Conservation (phyloP, 2,888 invertebrate genomes). For the Drosophila diplacantha region DNA sequence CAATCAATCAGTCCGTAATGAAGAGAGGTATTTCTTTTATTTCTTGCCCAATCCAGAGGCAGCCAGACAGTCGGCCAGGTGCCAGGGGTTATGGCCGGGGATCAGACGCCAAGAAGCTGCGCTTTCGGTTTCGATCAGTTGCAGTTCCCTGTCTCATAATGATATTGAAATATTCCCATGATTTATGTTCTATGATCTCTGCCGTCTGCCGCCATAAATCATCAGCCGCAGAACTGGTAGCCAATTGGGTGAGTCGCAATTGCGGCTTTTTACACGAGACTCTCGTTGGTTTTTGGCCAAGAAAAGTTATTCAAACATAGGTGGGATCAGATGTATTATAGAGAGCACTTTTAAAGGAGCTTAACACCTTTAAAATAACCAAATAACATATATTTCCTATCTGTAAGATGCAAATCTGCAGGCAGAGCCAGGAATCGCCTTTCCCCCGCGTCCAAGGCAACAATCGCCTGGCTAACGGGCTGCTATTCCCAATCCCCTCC, state of each 20-base stretch:
- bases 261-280: neutral
- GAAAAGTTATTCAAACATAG: neutral
- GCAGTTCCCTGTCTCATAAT: slow-evolving; percentile 35
- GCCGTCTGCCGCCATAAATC: slow-evolving; percentile 50
- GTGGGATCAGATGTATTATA: neutral
- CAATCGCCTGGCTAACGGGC: slow-evolving; percentile 19
- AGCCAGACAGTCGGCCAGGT: slow-evolving; percentile 10
- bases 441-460: slow-evolving; percentile 43
- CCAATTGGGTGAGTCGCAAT: slow-evolving; percentile 58
- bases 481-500: neutral
- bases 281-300: neutral
- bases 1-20: slow-evolving; percentile 65
- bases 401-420: slow-evolving; percentile 15
- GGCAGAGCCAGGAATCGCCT: neutral
- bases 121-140: slow-evolving; percentile 41
- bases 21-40: slow-evolving; percentile 34
- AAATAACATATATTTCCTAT: slow-evolving; percentile 12
- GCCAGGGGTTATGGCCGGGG: slow-evolving; percentile 27
- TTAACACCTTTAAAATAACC: neutral
- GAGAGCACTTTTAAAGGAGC: neutral
- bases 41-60: slow-evolving; percentile 26
- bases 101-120: slow-evolving; percentile 12
- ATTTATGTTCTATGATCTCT: slow-evolving; percentile 43
- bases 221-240: slow-evolving; percentile 53
- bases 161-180: slow-evolving; percentile 35